Evolutionary conservation across 2,113 vertebrate genomes (phyloP).

Genomic region (Balaeniceps rex): DNA sequence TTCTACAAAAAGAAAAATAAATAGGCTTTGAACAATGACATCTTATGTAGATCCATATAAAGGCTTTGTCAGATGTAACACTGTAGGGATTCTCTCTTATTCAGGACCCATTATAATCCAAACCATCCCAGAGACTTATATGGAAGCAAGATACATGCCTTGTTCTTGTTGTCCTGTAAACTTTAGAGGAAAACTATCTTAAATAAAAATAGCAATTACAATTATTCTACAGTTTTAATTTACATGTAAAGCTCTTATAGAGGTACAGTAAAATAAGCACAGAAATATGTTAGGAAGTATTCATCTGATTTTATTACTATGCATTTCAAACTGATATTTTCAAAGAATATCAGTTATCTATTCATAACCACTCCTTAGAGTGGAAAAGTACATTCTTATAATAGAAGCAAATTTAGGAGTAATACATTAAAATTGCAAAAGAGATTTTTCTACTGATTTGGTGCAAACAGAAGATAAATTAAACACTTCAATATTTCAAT

Average conservation of each 20-base stretch:
- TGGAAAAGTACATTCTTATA: neutral
- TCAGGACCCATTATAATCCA: neutral
- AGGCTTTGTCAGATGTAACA: neutral
- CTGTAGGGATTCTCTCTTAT: neutral
- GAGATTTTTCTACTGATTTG: slow-evolving; percentile 17
- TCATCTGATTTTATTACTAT: neutral
- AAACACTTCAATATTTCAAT: slow-evolving; percentile 31
- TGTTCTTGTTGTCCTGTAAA: neutral
- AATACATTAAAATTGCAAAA: neutral
- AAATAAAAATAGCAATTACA: neutral
- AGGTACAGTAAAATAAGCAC: neutral
- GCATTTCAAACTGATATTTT: neutral
- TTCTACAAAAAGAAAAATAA: slow-evolving; percentile 34
- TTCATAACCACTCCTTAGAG: neutral
- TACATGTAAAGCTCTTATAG: neutral
- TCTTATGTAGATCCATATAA: neutral
- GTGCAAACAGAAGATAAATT: neutral
- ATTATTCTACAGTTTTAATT: neutral
- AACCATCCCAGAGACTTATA: neutral
- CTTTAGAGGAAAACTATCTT: neutral
- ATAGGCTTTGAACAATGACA: neutral
- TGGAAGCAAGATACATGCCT: neutral
- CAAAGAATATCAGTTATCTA: neutral
- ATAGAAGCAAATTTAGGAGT: neutral
- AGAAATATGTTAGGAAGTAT: neutral